Base-by-base conservation (phyloP, 2,113 vertebrate genomes). In the Eubucco bourcierii region DNA sequence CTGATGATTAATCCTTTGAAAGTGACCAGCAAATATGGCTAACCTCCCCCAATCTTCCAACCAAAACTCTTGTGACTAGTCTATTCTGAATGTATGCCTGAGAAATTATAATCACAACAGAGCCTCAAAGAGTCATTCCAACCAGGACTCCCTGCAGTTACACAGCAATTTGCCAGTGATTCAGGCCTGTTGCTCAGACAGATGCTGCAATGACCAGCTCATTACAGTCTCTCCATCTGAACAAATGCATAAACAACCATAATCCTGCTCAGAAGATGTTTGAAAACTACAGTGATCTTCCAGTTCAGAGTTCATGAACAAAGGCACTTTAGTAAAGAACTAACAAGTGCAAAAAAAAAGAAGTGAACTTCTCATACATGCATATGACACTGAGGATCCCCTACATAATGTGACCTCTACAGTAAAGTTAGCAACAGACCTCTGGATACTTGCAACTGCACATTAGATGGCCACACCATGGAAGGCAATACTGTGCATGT, bases 381-480 rank as follows among this genome's bases (percentile, higher is more conserved):
- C 6, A 5, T 7, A 1, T 1, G 10, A 24, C 7, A 9, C 25
- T 4, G 21, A 77, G 8, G 8, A 10, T 31, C 8, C 24, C 37
- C 16, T 15, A 13, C 0, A 2, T 1, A 10, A 59, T 9, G 9
- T 2, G 28, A 74, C 10, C 15, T 46, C n/a, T 39, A 11, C 1
- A 39, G 23, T 25, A 18, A 29, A 41, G 16, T 6, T 27, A 23
- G 14, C 50, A n/a, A 39, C 61, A 31, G 27, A 15, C 9, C 7
- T 21, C 17, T 21, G 9, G 20, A 19, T 27, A 84, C 39, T 0
- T 29, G 27, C 66, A 81, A 47, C 11, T 2, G 4, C 63, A 12
- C 19, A 17, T 4, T 33, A 33, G 19, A 9, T 66, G 41, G 16
- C 11, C 20, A 34, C 14, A 31, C 2, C 7, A 19, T 1, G 4